Evolutionary conservation across 2,113 vertebrate genomes (phyloP).

Genomic region (Poicephalus gulielmi): DNA sequence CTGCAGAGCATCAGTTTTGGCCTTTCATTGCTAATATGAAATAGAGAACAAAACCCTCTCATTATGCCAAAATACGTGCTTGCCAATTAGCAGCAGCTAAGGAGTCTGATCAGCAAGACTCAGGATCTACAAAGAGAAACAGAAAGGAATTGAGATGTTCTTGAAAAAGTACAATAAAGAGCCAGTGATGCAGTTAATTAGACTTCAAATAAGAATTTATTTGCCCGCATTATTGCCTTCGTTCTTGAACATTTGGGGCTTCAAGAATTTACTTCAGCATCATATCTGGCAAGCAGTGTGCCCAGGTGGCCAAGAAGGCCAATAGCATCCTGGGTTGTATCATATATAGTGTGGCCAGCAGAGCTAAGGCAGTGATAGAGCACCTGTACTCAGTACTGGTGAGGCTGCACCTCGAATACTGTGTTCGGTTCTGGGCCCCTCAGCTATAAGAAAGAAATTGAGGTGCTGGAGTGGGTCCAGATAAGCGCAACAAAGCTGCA

Average conservation of each 20-base stretch:
- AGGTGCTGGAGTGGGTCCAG: neutral
- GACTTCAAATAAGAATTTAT: slow-evolving; percentile 13
- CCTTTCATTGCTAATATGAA: slow-evolving; percentile 30
- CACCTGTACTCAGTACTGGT: neutral
- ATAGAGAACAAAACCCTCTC: slow-evolving; percentile 29
- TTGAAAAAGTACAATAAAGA: slow-evolving; percentile 25
- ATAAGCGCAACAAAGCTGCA: neutral
- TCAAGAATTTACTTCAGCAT: neutral
- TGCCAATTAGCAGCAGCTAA: slow-evolving; percentile 53
- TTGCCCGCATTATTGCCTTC: neutral
- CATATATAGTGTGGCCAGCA: neutral
- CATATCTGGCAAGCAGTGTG: neutral
- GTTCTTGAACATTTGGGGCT: neutral
- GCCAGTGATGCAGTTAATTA: slow-evolving; percentile 6
- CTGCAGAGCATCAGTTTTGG: slow-evolving; percentile 49
- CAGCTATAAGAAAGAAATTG: neutral
- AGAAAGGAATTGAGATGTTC: slow-evolving; percentile 36
- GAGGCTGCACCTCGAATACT: neutral
- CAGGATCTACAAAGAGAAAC: slow-evolving; percentile 1
- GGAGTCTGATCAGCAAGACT: slow-evolving; percentile 19
- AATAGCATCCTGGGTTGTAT: neutral
- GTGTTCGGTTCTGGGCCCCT: too few species aligned
- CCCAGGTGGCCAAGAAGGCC: neutral
- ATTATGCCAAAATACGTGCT: neutral
- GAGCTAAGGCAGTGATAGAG: neutral